Evolutionary conservation across 2,113 vertebrate genomes (phyloP), one percentile per base, ranked within the genome.

Genomic region (Aramus guarauna): DNA sequence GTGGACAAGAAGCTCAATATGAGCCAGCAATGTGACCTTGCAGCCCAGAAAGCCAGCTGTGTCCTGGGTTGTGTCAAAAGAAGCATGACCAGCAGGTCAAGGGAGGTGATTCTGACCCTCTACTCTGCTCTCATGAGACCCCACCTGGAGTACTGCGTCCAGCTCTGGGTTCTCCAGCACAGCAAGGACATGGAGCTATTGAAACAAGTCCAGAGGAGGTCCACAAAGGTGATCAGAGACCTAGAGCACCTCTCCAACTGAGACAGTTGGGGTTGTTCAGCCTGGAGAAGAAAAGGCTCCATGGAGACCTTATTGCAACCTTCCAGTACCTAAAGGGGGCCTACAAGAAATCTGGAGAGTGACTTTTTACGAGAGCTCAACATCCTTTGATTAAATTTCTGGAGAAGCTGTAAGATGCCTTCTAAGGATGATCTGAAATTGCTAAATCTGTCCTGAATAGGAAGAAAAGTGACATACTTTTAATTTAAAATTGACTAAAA

Each of bases 401-500:
- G 39, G 22, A 66, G 37, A 87, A 74, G 9, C 2, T 41, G 41
- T 11, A 86, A 88, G 9, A 7, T 73, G 11, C 15, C 39, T 90
- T 85, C 24, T 67, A 64, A 56, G 58, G 17, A 47, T 45, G 5
- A 6, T 36, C 11, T 41, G 86, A 94, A 96, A 95, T 95, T 93
- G 90, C 62, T 93, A 80, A 72, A 95, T 68, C 53, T 85, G 15
- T 32, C 52, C 53, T 56, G 59, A 97, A 95, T 50, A 95, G 85
- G 18, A 75, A 75, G 41, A 95, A 93, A 83, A 83, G 29, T 66
- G 17, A 63, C 45, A 39, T 79, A 41, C 23, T 92, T 83, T 79
- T 81, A 86, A 85, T 94, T 82, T 34, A 85, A 89, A 94, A 52
- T 82, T 87, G 20, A 80, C 23, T 66, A 43, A 81, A 96, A 68